Evolutionary conservation across 2,113 vertebrate genomes (phyloP).

Genomic region (Bufo gargarizans): DNA sequence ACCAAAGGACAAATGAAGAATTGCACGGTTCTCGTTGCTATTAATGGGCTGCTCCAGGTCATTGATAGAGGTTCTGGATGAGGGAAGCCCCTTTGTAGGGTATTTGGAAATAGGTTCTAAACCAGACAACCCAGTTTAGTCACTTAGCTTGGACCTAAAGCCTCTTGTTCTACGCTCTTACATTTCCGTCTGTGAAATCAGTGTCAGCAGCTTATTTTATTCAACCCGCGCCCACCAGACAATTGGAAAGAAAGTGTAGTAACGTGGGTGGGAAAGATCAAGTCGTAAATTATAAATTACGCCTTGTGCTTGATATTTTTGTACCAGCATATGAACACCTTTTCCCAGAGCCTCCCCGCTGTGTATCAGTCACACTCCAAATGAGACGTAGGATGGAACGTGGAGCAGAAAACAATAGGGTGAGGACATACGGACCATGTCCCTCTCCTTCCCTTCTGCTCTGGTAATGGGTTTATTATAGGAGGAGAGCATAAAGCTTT

Average conservation of each 20-base stretch:
- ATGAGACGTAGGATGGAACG: no score
- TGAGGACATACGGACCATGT: not conserved
- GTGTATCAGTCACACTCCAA: no score
- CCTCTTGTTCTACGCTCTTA: not conserved
- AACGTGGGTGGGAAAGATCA: not conserved
- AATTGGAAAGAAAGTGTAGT: not conserved
- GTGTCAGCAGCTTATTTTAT: not conserved
- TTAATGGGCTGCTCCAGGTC: not conserved
- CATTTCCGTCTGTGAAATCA: not conserved
- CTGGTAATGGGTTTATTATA: conserved; percentile 22
- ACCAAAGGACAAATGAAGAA: not conserved
- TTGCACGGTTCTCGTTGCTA: not conserved
- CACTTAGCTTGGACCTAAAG: not conserved
- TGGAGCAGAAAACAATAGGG: not conserved
- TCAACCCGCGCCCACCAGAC: not conserved
- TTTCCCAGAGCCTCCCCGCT: not conserved
- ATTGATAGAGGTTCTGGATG: no score
- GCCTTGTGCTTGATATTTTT: not conserved
- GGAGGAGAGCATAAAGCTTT: conserved; percentile 14
- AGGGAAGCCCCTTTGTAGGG: no score
- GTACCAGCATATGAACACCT: not conserved
- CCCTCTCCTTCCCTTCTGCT: not conserved
- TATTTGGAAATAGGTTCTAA: no score
- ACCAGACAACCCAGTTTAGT: not conserved
- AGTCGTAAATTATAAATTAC: not conserved